Percentiles rank a stretch among this genome's conserved stretches.
phyloP scores from a whole-genome alignment of 2,797 vertebrate genomes.

The Megaceryle alcyon region DNA sequence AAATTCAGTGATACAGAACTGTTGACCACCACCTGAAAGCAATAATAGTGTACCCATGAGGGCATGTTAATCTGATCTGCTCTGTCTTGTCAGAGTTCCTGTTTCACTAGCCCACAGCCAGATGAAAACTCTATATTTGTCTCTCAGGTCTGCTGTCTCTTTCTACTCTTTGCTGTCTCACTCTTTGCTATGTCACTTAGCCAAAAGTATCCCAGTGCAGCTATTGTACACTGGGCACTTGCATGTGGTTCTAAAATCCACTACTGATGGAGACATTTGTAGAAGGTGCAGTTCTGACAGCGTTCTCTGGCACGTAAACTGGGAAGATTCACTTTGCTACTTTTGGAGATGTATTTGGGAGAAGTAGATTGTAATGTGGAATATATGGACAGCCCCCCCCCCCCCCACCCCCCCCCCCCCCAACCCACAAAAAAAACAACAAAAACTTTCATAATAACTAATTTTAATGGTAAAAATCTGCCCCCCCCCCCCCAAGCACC shows the following conservation, averaged over 20 bases:
- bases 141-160: background rate
- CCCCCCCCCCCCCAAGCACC: background rate
- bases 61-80: background rate
- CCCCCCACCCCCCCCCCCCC: too few relatives aligned
- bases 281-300: background rate
- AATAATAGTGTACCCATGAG: background rate
- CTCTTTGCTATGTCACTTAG: background rate
- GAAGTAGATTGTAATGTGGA: background rate
- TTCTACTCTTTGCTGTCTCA: background rate
- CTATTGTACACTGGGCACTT: background rate
- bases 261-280: background rate
- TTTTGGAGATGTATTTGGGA: background rate
- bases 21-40: background rate
- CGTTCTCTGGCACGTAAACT: background rate
- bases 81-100: background rate
- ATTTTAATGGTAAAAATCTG: too few relatives aligned
- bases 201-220: background rate
- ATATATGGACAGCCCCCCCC: background rate
- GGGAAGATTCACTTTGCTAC: background rate
- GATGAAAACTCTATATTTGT: background rate
- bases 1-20: background rate
- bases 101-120: background rate
- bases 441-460: too few relatives aligned
- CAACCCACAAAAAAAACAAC: too few relatives aligned
- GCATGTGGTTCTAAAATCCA: background rate